Evolutionary conservation across 2,888 invertebrate species (phyloP).

Genomic region (Zele albiditarsus): DNA sequence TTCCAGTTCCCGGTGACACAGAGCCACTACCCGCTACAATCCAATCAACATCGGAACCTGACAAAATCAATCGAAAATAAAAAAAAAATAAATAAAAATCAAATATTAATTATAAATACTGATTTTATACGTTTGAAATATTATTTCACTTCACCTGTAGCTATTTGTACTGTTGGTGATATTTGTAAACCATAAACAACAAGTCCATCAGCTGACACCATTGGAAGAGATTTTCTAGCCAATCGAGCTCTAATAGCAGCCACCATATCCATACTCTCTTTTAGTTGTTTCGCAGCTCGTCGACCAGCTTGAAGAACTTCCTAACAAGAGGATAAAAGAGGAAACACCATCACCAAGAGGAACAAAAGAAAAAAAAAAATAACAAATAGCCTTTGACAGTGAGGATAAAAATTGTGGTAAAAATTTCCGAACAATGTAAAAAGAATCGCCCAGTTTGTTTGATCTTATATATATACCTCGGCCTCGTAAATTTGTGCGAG

Average conservation of each 20-base stretch:
- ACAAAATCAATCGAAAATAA: slow-evolving; percentile 18
- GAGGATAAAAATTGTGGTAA: not conserved
- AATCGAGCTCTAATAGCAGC: slow-evolving; percentile 84
- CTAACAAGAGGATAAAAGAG: slow-evolving; percentile 47
- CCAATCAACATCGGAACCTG: slow-evolving; percentile 85
- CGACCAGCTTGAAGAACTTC: slow-evolving; percentile 79
- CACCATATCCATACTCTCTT: slow-evolving; percentile 75
- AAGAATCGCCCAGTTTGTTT: slow-evolving; percentile 1
- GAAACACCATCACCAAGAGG: slow-evolving; percentile 11
- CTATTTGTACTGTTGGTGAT: slow-evolving; percentile 71
- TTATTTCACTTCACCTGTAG: slow-evolving; percentile 56
- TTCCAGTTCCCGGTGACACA: slow-evolving; percentile 75
- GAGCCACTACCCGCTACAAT: slow-evolving; percentile 79
- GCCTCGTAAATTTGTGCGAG: slow-evolving; percentile 79
- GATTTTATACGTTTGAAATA: not conserved
- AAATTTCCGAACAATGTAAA: slow-evolving; percentile 6
- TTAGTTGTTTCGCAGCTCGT: slow-evolving; percentile 75
- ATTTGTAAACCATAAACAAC: slow-evolving; percentile 84
- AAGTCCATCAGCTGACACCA: slow-evolving; percentile 81
- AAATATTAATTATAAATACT: not conserved
- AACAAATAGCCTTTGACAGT: slow-evolving; percentile 7
- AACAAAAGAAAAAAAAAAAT: slow-evolving; percentile 15
- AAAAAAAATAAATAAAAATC: not conserved
- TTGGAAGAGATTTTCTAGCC: slow-evolving; percentile 83
- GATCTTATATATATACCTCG: slow-evolving; percentile 57